A percentile compares a stretch with the other conserved stretches of the same genome.
Conservation (phyloP, 2,888 invertebrate species). For the Pterostichus niger region DNA sequence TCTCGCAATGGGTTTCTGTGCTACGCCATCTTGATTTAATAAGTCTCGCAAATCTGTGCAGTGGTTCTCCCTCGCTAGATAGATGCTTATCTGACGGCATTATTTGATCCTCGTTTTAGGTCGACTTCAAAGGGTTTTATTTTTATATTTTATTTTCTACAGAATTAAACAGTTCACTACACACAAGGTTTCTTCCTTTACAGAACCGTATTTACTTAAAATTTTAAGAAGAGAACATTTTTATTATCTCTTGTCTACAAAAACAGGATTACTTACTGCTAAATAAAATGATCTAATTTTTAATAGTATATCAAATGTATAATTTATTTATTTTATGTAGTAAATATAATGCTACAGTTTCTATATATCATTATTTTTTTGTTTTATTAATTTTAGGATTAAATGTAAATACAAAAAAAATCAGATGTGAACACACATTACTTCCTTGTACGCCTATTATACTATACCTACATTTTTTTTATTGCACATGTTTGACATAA, state of each 20-base stretch:
- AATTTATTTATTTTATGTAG: too few relatives aligned
- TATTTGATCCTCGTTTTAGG: constrained; percentile 33
- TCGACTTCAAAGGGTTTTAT: constrained; percentile 44
- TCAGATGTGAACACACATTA: too few relatives aligned
- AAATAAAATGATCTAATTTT: too few relatives aligned
- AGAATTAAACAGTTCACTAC: constrained; percentile 50
- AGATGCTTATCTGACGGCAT: constrained; percentile 32
- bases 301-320: too few relatives aligned
- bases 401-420: too few relatives aligned
- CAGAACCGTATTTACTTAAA: constrained; percentile 17
- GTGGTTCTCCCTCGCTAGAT: not conserved
- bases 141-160: constrained; percentile 43
- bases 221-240: not conserved
- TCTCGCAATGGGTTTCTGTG: not conserved
- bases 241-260: not conserved
- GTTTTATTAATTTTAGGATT: too few relatives aligned
- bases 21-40: constrained; percentile 41
- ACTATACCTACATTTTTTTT: too few relatives aligned
- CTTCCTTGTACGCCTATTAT: too few relatives aligned
- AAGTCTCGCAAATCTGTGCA: constrained; percentile 24
- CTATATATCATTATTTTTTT: too few relatives aligned
- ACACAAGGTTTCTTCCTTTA: constrained; percentile 15
- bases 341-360: too few relatives aligned
- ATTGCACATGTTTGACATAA: too few relatives aligned
- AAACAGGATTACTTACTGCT: too few relatives aligned